A percentile compares a stretch with the other conserved stretches of the same genome.
These are phyloP conservation scores for Hippocampus barbouri DNA, from an alignment of 2,113 vertebrate species.

Conservation along the genomic window DNA sequence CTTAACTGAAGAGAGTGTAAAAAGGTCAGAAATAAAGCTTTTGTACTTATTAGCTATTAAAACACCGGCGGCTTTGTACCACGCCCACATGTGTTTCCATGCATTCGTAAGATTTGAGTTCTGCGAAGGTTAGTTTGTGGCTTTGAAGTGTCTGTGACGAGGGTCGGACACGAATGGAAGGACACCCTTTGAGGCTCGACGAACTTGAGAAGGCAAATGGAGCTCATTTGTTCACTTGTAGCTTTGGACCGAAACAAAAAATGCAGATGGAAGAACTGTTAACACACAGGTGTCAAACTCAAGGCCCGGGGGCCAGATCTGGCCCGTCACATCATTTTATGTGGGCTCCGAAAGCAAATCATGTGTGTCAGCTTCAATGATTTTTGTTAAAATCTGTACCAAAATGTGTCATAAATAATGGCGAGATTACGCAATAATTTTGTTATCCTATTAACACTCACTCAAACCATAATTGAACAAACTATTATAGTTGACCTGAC, in stretches of 20 bases:
- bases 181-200: background rate
- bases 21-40: slow-evolving; percentile 53
- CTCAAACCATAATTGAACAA: no score
- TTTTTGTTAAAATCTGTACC: no score
- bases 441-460: no score
- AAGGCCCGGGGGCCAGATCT: no score
- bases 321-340: no score
- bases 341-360: no score
- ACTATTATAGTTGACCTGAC: no score
- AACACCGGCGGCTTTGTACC: slow-evolving; percentile 25
- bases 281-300: no score
- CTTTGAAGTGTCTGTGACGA: background rate
- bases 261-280: no score
- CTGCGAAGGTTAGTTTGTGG: background rate
- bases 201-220: background rate
- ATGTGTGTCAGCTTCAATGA: no score
- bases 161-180: background rate
- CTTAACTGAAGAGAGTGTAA: slow-evolving; percentile 38
- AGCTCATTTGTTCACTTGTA: background rate
- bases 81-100: slow-evolving; percentile 5
- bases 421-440: no score
- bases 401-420: no score
- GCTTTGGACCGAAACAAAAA: background rate
- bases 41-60: slow-evolving; percentile 60
- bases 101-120: background rate